Percentiles rank a stretch among this genome's conserved stretches.
These are phyloP conservation scores for Mallotus villosus DNA, from an alignment of 2,797 vertebrate species.

Conservation along the genomic window DNA sequence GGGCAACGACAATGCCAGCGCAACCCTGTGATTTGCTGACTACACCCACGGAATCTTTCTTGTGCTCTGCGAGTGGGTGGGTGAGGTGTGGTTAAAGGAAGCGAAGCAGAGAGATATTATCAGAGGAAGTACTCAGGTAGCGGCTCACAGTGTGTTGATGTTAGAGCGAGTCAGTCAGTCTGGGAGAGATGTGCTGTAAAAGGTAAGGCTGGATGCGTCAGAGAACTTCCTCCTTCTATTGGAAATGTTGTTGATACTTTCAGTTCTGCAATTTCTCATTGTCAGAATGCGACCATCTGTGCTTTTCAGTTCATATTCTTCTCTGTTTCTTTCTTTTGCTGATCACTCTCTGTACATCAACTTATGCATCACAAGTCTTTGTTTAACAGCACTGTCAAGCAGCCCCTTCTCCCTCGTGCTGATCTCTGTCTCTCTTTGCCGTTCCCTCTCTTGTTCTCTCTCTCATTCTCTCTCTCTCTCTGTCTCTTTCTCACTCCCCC, in stretches of 20 bases:
- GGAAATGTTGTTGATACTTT: constrained; percentile 33
- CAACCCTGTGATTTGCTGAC: neutral
- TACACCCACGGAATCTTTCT: neutral
- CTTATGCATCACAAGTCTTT: constrained; percentile 63
- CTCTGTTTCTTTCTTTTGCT: constrained; percentile 26
- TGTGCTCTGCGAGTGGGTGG: constrained; percentile 11
- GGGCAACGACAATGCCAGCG: neutral
- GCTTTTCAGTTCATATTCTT: constrained; percentile 26
- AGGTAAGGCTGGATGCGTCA: constrained; percentile 32
- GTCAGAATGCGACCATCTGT: constrained; percentile 24
- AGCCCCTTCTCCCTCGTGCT: neutral
- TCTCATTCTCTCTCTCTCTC: constrained; percentile 26
- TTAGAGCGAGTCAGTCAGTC: constrained; percentile 36
- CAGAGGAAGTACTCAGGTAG: constrained; percentile 52
- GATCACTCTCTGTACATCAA: constrained; percentile 49
- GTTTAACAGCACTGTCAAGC: constrained; percentile 57
- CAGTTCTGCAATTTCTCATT: constrained; percentile 33
- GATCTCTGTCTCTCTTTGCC: neutral
- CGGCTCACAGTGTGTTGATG: constrained; percentile 54
- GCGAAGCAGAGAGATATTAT: constrained; percentile 45
- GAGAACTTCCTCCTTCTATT: constrained; percentile 49
- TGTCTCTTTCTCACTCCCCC: constrained; percentile 27
- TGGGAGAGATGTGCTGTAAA: constrained; percentile 27
- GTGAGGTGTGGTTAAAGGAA: constrained; percentile 46
- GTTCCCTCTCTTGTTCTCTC: constrained; percentile 17